phyloP scores from a whole-genome alignment of 2,113 vertebrate genomes.

The Cnemophilus loriae region DNA sequence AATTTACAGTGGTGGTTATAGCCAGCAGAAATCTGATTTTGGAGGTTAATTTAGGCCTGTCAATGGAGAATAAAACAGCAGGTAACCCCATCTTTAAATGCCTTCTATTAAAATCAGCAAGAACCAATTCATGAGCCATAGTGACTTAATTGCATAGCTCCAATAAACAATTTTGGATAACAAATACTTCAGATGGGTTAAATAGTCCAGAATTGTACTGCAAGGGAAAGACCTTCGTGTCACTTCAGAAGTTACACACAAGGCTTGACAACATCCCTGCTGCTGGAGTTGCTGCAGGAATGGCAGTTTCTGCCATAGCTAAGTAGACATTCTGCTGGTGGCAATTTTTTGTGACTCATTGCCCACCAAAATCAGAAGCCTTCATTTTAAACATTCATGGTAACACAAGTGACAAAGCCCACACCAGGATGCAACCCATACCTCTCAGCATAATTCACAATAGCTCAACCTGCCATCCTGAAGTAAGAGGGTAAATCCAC shows the following conservation, averaged over 20 bases:
- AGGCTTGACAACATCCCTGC: background rate
- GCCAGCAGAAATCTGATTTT: background rate
- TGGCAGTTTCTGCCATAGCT: background rate
- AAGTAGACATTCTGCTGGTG: background rate
- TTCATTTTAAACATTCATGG: background rate
- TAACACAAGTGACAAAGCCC: accelerated
- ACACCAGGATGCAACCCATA: background rate
- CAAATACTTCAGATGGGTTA: background rate
- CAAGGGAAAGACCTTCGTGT: background rate
- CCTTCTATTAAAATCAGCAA: constrained; percentile 1
- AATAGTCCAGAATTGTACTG: background rate
- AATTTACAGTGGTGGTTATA: background rate
- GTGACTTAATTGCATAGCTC: background rate
- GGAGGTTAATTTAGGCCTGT: background rate
- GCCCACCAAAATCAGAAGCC: background rate
- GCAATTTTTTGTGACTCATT: background rate
- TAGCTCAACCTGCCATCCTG: background rate
- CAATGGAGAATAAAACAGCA: constrained; percentile 1
- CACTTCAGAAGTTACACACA: background rate
- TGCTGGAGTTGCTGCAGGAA: background rate
- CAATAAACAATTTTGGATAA: background rate
- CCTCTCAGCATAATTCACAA: background rate
- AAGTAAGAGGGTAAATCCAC: background rate
- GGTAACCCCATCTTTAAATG: background rate
- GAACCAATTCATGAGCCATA: background rate